Base-by-base conservation (phyloP, 2,888 invertebrate genomes). In the Marronus borbonicus region DNA sequence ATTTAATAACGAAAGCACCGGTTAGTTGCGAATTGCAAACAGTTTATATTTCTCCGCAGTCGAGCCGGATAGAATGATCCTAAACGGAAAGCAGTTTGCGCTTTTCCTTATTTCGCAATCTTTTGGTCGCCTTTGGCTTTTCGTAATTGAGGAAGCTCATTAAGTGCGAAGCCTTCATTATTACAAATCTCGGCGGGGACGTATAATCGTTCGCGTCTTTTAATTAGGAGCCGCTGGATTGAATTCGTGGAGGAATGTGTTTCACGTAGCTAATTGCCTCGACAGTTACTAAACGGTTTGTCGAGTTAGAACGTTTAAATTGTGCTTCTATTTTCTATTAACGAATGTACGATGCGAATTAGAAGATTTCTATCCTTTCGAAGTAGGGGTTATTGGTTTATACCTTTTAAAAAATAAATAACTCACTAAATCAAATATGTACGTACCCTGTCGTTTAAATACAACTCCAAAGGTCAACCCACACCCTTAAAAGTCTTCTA, bases 81-180 rank as follows among this genome's bases (percentile, higher is more conserved):
- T 31, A 24, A 14, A 28, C 62, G 44, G 12, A 44, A 44, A 44
- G 8, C 8, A 12, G 44, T 8, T 14, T 50, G 24, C 49, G 50
- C 58, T 58, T 72, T 72, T 20, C 31, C 58, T 58, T 72, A 72
- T 72, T 72, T 72, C 58, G 20, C 39, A 20, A 44, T 72, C 39
- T 49, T 24, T 49, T 50, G n/a, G 20, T 52, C 12, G 49, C 65
- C 72, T 17, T 31, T n/a, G 14, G 69, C 66, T 17, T 66, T 24
- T 14, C 75, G 70, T 80, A 78, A 82, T 81, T 82, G 81, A 82
- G 78, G 79, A 79, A 78, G 80, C 82, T 81, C 82, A 79, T 81
- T 81, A 82, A 82, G 80, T 80, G 64, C 76, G 80, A 82, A 82
- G 80, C 81, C 80, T 81, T 81, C 81, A 82, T 82, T 81, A 81